phyloP scores from a whole-genome alignment of 2,888 invertebrate species.

The Perizoma affinitatum region DNA sequence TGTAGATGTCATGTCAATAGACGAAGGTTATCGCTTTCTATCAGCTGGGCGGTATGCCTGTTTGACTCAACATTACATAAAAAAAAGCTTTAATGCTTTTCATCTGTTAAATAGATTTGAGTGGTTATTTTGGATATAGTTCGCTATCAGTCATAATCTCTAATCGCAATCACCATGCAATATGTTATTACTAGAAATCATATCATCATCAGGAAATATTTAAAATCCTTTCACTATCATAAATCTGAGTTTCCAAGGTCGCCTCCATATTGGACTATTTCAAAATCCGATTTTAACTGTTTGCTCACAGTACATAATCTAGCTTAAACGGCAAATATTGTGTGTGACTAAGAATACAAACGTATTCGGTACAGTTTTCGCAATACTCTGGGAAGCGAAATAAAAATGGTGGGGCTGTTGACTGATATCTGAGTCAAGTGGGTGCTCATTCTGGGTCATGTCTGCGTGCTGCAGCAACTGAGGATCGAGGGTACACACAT shows the following conservation, averaged over 20 bases:
- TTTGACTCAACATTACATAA: no score
- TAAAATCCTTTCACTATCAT: constrained; percentile 24
- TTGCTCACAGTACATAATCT: constrained; percentile 2
- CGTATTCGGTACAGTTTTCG: constrained; percentile 17
- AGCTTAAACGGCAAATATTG: no score
- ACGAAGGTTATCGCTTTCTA: no score
- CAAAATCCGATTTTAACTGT: constrained; percentile 7
- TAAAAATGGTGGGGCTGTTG: constrained; percentile 6
- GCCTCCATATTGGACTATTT: constrained; percentile 17
- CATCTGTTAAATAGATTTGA: no score
- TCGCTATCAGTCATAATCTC: no score
- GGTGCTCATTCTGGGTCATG: constrained; percentile 7
- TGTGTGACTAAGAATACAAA: no score
- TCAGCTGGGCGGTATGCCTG: no score
- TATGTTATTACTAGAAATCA: constrained; percentile 14
- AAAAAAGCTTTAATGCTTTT: no score
- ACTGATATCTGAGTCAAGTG: constrained; percentile 6
- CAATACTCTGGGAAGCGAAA: constrained; percentile 24
- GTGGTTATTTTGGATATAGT: no score
- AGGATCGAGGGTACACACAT: background rate
- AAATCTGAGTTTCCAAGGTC: constrained; percentile 23
- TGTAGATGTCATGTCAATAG: no score
- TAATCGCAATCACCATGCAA: constrained; percentile 14
- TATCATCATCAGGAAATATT: constrained; percentile 21
- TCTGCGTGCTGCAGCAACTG: constrained; percentile 2